A percentile compares a stretch with the other conserved stretches of the same genome.
These are phyloP conservation scores for Falco cherrug DNA, from an alignment of 2,797 vertebrate species.

Conservation along the genomic window DNA sequence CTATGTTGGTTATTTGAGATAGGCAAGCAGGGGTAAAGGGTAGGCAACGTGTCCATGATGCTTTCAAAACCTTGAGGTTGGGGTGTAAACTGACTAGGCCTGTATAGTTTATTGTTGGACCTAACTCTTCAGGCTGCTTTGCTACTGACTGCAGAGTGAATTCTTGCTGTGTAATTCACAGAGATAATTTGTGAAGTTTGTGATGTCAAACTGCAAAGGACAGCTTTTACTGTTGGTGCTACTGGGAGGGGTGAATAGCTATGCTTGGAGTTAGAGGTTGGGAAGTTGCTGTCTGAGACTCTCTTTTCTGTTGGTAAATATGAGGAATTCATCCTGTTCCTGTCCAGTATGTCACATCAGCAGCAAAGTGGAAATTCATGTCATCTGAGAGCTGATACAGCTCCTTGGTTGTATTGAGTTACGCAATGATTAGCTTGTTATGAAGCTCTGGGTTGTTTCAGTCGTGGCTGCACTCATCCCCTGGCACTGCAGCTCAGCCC, in stretches of 20 bases:
- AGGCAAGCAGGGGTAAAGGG: background rate
- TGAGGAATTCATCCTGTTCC: background rate
- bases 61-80: background rate
- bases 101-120: background rate
- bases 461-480: background rate
- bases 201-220: no score
- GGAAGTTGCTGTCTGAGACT: background rate
- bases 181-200: no score
- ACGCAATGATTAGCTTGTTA: background rate
- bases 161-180: no score
- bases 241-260: no score
- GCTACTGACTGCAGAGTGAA: no score
- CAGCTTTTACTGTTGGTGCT: no score
- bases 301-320: background rate
- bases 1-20: background rate
- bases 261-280: no score
- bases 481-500: background rate
- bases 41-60: fast-evolving
- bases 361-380: background rate
- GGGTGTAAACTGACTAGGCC: background rate
- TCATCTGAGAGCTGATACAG: fast-evolving
- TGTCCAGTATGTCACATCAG: background rate
- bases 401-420: background rate
- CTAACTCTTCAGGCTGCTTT: background rate
- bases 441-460: background rate